phyloP scores from a whole-genome alignment of 2,113 vertebrate species.

The Origma solitaria region DNA sequence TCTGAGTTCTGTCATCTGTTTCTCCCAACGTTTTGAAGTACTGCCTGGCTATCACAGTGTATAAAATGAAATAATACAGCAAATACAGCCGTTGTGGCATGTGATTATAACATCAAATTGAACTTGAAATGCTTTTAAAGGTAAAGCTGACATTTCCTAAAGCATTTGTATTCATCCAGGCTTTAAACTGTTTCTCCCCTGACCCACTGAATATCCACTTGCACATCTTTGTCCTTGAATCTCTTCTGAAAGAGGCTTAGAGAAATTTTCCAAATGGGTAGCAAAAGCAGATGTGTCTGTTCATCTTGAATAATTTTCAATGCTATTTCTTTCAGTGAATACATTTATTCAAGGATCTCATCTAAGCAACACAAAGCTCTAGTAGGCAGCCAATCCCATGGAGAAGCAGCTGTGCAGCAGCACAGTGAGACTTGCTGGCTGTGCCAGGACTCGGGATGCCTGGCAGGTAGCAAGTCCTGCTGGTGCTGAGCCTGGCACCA shows the following conservation, averaged over 20 bases:
- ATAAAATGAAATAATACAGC: background rate
- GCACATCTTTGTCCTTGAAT: background rate
- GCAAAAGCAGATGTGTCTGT: background rate
- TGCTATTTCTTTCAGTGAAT: background rate
- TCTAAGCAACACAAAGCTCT: background rate
- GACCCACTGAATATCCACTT: background rate
- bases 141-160: background rate
- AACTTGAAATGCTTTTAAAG: background rate
- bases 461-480: background rate
- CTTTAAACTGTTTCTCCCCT: background rate
- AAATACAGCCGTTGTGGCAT: background rate
- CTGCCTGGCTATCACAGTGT: background rate
- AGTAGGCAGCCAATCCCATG: background rate
- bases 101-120: background rate
- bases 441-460: fast-evolving
- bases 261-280: background rate
- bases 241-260: background rate
- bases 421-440: background rate
- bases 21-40: background rate
- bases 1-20: background rate
- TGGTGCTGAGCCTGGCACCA: background rate
- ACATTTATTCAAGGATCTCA: background rate
- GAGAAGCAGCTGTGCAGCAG: background rate
- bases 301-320: background rate
- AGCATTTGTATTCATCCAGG: background rate